Base-by-base conservation (phyloP, 1,140 invertebrate genomes). In the Drosophila mauritiana region DNA sequence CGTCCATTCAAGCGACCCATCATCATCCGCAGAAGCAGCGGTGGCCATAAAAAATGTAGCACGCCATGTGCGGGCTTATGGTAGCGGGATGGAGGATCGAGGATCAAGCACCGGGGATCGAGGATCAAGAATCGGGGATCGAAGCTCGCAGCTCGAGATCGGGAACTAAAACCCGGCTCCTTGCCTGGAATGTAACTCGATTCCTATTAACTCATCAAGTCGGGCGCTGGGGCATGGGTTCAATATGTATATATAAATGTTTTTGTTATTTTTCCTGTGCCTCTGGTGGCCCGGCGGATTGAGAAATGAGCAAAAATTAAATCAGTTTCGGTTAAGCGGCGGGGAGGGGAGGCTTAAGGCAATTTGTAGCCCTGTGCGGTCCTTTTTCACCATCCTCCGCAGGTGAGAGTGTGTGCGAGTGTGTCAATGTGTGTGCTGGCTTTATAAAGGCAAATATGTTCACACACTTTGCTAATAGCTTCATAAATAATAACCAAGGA, bases 131-230 rank as follows among this genome's bases (percentile, higher is more conserved):
- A 52, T 64, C 10, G 34, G 54, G 63, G 46, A 68, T 68, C 31
- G 64, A 34, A 68, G 63, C 52, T 36, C 15, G 40, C 39, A 49
- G 51, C 27, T 54, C 43, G 63, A 49, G 43, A 57, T 51, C 58
- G 49, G 7, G 31, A 31, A 31, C 31, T 31, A 31, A 31, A 31
- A 31, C 31, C 8, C 0, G 31, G 68, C 78, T 76, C 43, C 77
- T 83, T 88, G 82, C 80, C 78, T 83, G 85, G 90, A 82, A 91
- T 91, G 90, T 91, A 91, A 91, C 85, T 86, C 80, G 90, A 91
- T 91, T 91, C 90, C 86, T 91, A 91, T 91, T 91, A 91, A 91
- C 90, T 91, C 90, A 91, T 91, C 90, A 91, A 90, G 69, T 89
- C 72, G 83, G 82, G 74, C 56, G 78, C 82, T 85, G 64, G 82